A percentile compares a stretch with the other conserved stretches of the same genome.
phyloP scores from a whole-genome alignment of 2,888 invertebrate genomes.

The Neoitamus cyanurus region DNA sequence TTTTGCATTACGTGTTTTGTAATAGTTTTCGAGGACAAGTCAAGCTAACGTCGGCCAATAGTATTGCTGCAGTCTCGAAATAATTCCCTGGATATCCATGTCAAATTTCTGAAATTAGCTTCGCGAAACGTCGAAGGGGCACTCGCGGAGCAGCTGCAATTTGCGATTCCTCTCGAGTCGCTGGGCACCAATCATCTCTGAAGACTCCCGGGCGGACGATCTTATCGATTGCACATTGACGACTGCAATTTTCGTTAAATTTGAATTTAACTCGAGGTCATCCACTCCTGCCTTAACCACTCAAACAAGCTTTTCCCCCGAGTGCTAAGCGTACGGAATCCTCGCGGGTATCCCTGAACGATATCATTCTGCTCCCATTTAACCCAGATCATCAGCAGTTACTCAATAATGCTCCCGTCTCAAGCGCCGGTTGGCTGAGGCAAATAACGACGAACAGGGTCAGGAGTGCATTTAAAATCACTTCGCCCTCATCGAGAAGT shows the following conservation, averaged over 20 bases:
- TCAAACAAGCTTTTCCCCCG: not conserved
- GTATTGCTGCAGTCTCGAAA: not conserved
- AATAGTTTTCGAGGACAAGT: not conserved
- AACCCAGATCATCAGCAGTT: constrained; percentile 20
- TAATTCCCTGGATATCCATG: not conserved
- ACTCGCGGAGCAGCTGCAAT: not conserved
- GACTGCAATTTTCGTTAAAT: constrained; percentile 1
- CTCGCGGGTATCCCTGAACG: not conserved
- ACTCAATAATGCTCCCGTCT: not conserved
- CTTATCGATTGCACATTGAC: not conserved
- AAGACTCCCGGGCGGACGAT: not conserved
- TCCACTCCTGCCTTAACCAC: not conserved
- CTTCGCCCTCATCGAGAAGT: constrained; percentile 20
- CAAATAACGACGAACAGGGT: constrained; percentile 11
- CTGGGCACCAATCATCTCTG: not conserved
- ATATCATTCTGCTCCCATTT: constrained; percentile 9
- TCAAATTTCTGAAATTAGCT: not conserved
- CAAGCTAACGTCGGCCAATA: not conserved
- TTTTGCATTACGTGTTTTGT: not conserved
- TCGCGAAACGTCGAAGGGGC: not conserved
- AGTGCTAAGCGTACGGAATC: not conserved
- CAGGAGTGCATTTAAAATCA: constrained; percentile 26
- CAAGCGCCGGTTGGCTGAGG: not conserved
- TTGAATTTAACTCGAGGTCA: constrained; percentile 11
- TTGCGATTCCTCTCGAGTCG: not conserved